Base-by-base conservation (phyloP, 1,140 invertebrate genomes). In the Achroia grisella region DNA sequence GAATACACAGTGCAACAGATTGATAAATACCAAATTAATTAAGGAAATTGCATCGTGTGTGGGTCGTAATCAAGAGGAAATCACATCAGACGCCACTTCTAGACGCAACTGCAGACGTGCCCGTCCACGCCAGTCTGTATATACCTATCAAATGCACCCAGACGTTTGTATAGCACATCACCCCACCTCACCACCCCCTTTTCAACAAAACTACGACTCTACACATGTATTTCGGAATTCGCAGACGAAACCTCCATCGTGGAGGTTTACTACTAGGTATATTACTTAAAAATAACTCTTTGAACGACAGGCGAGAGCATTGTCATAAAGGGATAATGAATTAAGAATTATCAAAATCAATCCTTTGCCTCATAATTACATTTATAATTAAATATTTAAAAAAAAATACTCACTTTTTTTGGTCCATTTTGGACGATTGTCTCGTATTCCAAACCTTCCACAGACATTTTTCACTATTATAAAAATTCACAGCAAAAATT, bases 371-470 rank as follows among this genome's bases (percentile, higher is more conserved):
- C 14, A 17, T 14, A 37, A 17, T n/a, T n/a, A n/a, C n/a, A n/a
- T n/a, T n/a, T n/a, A n/a, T n/a, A n/a, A n/a, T n/a, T n/a, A n/a
- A n/a, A n/a, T n/a, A n/a, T n/a, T n/a, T n/a, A 45, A 53, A 56
- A n/a, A 57, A 45, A 49, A 45, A 10, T 14, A 77, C 71, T 86
- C 57, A 88, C 87, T 84, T 88, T 88, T 77, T 86, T 86, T 10
- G 87, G 87, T 43, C 87, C 87, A 72, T 87, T 87, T 57, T 88
- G 87, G 46, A 88, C 86, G 57, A 88, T 87, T 51, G 70, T 81
- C 45, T 88, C 87, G 69, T 88, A 88, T 72, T 87, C 87, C 58
- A 87, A 70, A 48, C 86, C 86, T 66, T 87, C 86, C 52, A 77
- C 75, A 44, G 86, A 86, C 87, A 88, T 88, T 61, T 59, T 52